Conservation (phyloP, 1,140 invertebrate species). For the Anagrus nilaparvatae region DNA sequence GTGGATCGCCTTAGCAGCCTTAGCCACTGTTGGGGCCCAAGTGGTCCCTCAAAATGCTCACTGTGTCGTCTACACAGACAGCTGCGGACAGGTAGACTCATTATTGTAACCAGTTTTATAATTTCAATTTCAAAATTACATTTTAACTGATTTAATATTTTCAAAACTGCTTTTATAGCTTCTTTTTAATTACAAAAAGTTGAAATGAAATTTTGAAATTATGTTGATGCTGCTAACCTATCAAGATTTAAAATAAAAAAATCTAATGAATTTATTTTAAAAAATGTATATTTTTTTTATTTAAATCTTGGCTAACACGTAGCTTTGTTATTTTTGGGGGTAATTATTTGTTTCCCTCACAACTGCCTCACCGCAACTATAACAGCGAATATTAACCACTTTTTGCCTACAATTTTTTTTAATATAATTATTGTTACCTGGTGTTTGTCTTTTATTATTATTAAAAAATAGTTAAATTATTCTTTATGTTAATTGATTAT, state of each 20-base stretch:
- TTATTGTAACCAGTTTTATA: constrained; percentile 48
- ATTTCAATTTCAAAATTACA: constrained; percentile 38
- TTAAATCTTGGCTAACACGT: constrained; percentile 43
- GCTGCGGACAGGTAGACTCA: constrained; percentile 83
- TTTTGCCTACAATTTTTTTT: too few relatives aligned
- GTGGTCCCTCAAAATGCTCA: constrained; percentile 74
- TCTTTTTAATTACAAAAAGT: too few relatives aligned
- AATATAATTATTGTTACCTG: too few relatives aligned
- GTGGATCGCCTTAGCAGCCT: constrained; percentile 46
- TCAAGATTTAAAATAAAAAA: constrained; percentile 30
- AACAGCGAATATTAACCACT: constrained; percentile 45
- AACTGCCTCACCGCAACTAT: constrained; percentile 46
- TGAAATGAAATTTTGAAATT: too few relatives aligned
- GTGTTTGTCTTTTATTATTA: constrained; percentile 42
- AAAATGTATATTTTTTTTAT: constrained; percentile 17
- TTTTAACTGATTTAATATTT: constrained; percentile 16
- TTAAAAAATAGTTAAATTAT: constrained; percentile 24
- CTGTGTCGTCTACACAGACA: constrained; percentile 90
- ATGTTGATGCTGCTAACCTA: constrained; percentile 43
- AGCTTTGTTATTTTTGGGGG: constrained; percentile 43
- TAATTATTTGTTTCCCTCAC: constrained; percentile 41
- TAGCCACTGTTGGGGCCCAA: constrained; percentile 46
- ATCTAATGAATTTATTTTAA: constrained; percentile 8
- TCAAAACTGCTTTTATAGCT: background rate
- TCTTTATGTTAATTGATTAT: constrained; percentile 15